These are phyloP conservation scores for Tyto alba DNA, from an alignment of 2,113 vertebrate species.

Conservation along the genomic window DNA sequence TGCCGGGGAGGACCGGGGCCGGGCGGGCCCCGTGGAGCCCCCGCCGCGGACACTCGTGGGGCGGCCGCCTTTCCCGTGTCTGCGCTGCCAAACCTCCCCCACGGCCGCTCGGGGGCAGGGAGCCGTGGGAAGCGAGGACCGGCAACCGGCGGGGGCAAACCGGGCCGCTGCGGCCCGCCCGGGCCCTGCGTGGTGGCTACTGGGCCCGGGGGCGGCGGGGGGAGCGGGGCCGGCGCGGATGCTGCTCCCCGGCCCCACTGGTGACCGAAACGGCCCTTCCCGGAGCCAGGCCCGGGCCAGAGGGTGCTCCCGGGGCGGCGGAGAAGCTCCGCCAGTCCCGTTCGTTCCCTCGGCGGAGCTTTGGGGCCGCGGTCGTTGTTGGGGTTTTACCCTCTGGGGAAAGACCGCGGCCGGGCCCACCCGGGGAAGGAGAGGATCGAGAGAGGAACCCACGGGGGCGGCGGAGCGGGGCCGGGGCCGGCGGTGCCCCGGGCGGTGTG, in stretches of 20 bases:
- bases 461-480: not conserved
- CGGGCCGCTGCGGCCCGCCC: not conserved
- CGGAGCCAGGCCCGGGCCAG: not conserved
- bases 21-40: not conserved
- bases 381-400: not conserved
- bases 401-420: not conserved
- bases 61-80: not conserved
- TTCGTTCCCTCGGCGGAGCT: not conserved
- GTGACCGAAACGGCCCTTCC: not conserved
- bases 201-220: not conserved
- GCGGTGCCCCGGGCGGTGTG: not conserved
- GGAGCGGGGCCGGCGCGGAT: not conserved
- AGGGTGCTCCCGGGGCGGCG: not conserved
- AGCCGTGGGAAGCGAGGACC: not conserved
- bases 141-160: not conserved
- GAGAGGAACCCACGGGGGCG: not conserved
- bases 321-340: not conserved
- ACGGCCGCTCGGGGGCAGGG: not conserved
- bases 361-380: not conserved
- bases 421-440: not conserved
- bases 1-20: not conserved
- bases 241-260: not conserved
- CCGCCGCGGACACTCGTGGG: not conserved
- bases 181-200: not conserved
- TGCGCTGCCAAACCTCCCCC: not conserved